phyloP scores from a whole-genome alignment of 2,888 invertebrate genomes.

The Branchipolynoe longqiensis region DNA sequence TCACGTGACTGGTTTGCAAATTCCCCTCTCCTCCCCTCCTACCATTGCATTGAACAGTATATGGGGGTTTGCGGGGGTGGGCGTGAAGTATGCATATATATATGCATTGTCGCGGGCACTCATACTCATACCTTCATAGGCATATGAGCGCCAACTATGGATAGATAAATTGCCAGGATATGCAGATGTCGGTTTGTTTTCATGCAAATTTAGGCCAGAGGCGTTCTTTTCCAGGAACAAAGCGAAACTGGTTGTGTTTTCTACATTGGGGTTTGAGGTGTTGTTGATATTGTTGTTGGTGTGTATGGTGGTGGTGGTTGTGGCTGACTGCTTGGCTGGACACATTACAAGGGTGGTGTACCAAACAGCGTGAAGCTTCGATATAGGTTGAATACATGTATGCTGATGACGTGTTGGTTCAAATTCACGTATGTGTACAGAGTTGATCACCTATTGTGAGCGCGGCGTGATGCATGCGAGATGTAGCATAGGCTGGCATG shows the following conservation, averaged over 20 bases:
- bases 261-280: too few species aligned
- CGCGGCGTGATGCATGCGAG: constrained; percentile 5
- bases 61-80: neutral
- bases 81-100: too few species aligned
- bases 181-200: neutral
- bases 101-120: too few species aligned
- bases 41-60: constrained; percentile 9
- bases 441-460: neutral
- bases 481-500: neutral
- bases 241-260: neutral
- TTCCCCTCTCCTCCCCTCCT: neutral
- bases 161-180: too few species aligned
- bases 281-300: too few species aligned
- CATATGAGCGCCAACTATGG: too few species aligned
- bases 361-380: neutral
- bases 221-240: neutral
- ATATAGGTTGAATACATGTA: constrained; percentile 3
- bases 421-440: too few species aligned
- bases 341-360: neutral
- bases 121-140: too few species aligned
- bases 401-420: too few species aligned
- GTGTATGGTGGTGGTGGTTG: too few species aligned
- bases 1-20: constrained; percentile 27
- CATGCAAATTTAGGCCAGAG: neutral
- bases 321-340: too few species aligned